Evolutionary conservation across 1,140 invertebrate genomes (phyloP).

Genomic region (Rhagoletis zephyria): DNA sequence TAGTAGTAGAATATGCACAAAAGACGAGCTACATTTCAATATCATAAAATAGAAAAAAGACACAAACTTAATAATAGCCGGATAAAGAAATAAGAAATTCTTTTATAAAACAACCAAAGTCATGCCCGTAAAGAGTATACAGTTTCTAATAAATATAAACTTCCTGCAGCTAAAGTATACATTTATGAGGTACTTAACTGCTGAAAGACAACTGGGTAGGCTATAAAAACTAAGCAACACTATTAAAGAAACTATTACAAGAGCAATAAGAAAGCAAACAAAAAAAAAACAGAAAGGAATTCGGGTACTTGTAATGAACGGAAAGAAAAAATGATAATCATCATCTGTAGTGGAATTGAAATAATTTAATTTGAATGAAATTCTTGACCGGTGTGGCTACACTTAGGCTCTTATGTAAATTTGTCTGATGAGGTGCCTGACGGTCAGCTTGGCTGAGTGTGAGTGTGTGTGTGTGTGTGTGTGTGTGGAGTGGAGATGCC

Average conservation of each 20-base stretch:
- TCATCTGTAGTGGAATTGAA: constrained; percentile 26
- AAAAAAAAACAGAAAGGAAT: not conserved
- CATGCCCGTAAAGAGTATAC: not conserved
- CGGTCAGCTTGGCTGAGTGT: not conserved
- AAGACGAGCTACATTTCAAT: too few relatives aligned
- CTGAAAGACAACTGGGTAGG: not conserved
- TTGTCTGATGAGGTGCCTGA: not conserved
- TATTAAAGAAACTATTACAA: constrained; percentile 25
- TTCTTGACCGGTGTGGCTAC: not conserved
- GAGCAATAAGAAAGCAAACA: not conserved
- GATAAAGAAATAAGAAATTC: not conserved
- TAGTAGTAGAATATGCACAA: too few relatives aligned
- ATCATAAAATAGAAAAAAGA: too few relatives aligned
- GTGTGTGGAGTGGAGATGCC: not conserved
- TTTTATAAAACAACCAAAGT: not conserved
- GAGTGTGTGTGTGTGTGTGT: not conserved
- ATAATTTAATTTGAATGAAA: constrained; percentile 46
- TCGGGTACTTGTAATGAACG: not conserved
- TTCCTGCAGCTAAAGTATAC: not conserved
- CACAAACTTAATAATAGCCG: too few relatives aligned
- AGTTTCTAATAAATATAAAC: not conserved
- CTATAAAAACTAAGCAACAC: constrained; percentile 1
- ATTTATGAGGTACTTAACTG: not conserved
- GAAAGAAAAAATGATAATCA: not conserved
- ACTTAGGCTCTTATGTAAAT: not conserved